These are phyloP conservation scores for Catocala fraxini DNA, from an alignment of 2,888 invertebrate genomes.

Conservation along the genomic window DNA sequence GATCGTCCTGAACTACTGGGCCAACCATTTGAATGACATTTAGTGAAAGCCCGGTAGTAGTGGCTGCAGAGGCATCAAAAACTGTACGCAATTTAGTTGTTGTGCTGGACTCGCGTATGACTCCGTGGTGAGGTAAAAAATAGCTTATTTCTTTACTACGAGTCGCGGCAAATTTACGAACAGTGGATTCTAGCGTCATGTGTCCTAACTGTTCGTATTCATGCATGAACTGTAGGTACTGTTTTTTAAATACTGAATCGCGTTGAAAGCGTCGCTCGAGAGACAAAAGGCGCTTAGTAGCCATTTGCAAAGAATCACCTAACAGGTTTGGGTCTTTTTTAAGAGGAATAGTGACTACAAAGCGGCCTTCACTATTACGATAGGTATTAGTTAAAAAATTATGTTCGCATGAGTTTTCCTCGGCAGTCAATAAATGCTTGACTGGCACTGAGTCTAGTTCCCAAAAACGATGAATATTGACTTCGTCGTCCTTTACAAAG, in stretches of 20 bases:
- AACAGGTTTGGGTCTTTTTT: conserved; percentile 12
- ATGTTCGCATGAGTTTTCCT: conserved; percentile 2
- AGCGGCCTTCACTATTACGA: conserved; percentile 12
- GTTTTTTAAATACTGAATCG: background rate
- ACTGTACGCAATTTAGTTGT: conserved; percentile 49
- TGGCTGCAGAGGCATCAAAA: conserved; percentile 34
- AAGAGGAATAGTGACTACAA: conserved; percentile 14
- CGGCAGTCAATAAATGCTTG: background rate
- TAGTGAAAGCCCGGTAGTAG: background rate
- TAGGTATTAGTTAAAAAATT: conserved; percentile 3
- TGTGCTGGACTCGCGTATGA: conserved; percentile 3
- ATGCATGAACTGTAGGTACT: background rate
- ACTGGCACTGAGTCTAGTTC: conserved; percentile 1
- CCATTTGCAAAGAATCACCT: background rate
- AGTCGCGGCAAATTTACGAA: background rate
- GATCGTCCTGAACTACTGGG: conserved; percentile 1
- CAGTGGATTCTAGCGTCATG: background rate
- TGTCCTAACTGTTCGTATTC: conserved; percentile 6
- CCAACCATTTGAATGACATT: no score
- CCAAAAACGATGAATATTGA: conserved; percentile 7
- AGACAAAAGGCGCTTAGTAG: background rate
- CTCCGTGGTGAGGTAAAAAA: conserved; percentile 48
- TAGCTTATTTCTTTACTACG: conserved; percentile 16
- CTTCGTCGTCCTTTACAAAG: background rate
- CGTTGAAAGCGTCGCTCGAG: background rate